Conservation (phyloP, 2,888 invertebrate genomes). For the Dendrolimus pini region DNA sequence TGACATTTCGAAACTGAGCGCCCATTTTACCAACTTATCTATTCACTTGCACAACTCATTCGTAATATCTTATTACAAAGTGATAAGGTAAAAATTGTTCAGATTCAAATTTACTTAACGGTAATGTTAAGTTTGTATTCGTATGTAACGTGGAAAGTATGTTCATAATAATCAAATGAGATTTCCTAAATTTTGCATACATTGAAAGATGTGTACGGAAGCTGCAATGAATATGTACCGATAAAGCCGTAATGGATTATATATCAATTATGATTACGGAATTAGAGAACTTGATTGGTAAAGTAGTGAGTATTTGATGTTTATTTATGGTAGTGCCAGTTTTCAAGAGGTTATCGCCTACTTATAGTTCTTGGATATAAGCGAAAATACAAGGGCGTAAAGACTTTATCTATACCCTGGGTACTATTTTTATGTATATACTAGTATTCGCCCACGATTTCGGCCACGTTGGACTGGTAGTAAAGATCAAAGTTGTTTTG, state of each 20-base stretch:
- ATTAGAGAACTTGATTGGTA: background rate
- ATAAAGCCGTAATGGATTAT: background rate
- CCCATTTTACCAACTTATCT: background rate
- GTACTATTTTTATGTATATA: too few relatives aligned
- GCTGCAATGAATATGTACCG: background rate
- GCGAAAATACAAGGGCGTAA: too few relatives aligned
- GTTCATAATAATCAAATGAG: background rate
- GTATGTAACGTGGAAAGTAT: background rate
- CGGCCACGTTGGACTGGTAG: too few relatives aligned
- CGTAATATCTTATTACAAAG: background rate
- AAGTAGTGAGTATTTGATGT: background rate
- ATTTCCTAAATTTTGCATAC: background rate
- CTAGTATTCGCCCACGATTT: too few relatives aligned
- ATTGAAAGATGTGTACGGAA: background rate
- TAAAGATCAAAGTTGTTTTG: too few relatives aligned
- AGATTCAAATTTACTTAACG: background rate
- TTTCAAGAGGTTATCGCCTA: background rate
- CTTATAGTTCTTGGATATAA: background rate
- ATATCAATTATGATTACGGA: background rate
- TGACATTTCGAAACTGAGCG: constrained; percentile 54
- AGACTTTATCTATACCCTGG: too few relatives aligned
- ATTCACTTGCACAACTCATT: background rate
- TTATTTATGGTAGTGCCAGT: background rate
- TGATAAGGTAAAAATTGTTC: background rate
- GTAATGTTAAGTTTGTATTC: background rate